A percentile compares a stretch with the other conserved stretches of the same genome.
Conservation (phyloP, 2,888 invertebrate genomes). For the Amphiduros pacificus region DNA sequence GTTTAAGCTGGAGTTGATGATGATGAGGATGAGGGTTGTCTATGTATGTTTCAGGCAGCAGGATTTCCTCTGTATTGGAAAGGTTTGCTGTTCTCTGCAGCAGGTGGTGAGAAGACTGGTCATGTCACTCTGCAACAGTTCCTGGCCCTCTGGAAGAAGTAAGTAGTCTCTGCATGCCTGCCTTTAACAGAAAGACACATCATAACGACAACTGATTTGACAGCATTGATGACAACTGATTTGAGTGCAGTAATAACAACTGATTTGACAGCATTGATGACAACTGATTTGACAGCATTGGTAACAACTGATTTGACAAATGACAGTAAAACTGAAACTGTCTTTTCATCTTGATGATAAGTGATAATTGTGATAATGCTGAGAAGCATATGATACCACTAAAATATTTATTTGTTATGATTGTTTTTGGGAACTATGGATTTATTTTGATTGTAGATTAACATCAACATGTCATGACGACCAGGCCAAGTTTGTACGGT, state of each 20-base stretch:
- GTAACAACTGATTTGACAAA: no score
- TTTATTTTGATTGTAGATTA: conserved; percentile 66
- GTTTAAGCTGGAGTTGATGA: no score
- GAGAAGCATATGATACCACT: neutral
- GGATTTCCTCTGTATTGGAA: conserved; percentile 97
- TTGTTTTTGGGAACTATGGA: neutral
- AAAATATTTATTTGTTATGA: neutral
- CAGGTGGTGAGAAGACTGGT: conserved; percentile 71
- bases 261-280: no score
- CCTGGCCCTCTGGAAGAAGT: conserved; percentile 92
- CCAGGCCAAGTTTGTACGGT: conserved; percentile 84
- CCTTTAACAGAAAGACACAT: no score
- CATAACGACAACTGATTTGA: no score
- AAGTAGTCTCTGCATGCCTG: conserved; percentile 62
- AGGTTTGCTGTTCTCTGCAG: conserved; percentile 87
- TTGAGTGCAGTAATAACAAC: no score
- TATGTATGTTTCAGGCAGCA: conserved; percentile 78
- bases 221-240: no score
- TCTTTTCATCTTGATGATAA: no score
- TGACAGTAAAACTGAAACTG: no score
- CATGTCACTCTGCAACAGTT: conserved; percentile 80
- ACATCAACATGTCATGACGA: conserved; percentile 81
- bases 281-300: no score
- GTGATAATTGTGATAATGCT: no score
- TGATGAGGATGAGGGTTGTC: no score